Base-by-base conservation (phyloP, 2,888 invertebrate genomes). In the Dysmachus trigonus region DNA sequence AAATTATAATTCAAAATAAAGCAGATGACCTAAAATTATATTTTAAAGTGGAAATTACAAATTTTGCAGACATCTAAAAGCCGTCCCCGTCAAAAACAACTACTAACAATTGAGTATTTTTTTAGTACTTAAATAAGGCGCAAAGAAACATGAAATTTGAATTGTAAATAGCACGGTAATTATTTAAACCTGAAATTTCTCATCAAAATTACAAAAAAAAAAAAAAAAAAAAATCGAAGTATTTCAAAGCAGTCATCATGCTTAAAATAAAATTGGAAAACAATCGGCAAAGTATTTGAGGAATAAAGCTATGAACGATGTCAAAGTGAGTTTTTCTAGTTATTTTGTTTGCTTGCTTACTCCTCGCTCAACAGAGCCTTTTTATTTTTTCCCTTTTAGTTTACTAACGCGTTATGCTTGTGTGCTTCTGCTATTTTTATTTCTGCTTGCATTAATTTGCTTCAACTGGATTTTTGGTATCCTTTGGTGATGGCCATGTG, bases 281-380 rank as follows among this genome's bases (percentile, higher is more conserved):
- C 1, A 73, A 53, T 53, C 53, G 77, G 77, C 10, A 38, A 77
- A 81, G 6, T 81, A n/a, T 81, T 47, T 31, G 33, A 62, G 81
- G 81, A 53, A 27, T 81, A 33, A 53, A n/a, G 51, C 18, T 47
- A 81, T 81, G 62, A 53, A 33, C 33, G 13, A 53, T 81, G 81
- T 81, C 81, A 53, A 81, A 79, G 79, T 79, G 81, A 53, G 81
- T 53, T 31, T 81, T 47, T 30, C 27, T 22, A 22, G 62, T 62
- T 62, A 62, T 27, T 27, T 62, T 22, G 18, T 62, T 62, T 27
- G 27, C 27, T 62, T 62, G 27, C 62, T 62, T 22, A 22, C 22
- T 51, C 47, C 47, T 62, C 18, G 8, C 8, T 7, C 27, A 62
- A 18, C 8, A 62, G 10, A 8, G 7, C 18, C 1, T 62, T 22